A percentile compares a stretch with the other conserved stretches of the same genome.
Evolutionary conservation across 1,140 invertebrate species (phyloP).

Genomic region (Drosophila nikananu): DNA sequence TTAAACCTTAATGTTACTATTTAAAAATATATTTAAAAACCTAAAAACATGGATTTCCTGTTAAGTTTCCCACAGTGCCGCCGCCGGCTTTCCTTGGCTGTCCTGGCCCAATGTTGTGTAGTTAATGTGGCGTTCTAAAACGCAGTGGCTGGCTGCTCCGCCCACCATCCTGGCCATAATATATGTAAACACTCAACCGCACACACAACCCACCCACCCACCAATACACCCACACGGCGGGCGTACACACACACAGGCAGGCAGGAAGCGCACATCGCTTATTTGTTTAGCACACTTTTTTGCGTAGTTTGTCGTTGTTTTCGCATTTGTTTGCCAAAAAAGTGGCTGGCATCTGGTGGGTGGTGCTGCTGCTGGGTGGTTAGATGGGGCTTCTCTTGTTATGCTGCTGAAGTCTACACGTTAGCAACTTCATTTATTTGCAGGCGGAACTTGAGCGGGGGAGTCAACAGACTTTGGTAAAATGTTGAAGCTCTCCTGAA

Average conservation of each 20-base stretch:
- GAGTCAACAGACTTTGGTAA: slow-evolving; percentile 50
- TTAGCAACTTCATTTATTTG: slow-evolving; percentile 57
- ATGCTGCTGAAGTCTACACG: slow-evolving; percentile 29
- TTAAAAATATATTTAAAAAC: background rate
- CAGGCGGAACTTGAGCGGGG: background rate
- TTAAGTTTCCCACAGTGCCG: background rate
- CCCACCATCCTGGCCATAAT: slow-evolving; percentile 51
- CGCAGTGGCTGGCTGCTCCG: slow-evolving; percentile 56
- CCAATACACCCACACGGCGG: slow-evolving; percentile 1
- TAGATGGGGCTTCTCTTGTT: background rate
- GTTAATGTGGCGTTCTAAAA: slow-evolving; percentile 80
- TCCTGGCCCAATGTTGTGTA: slow-evolving; percentile 63
- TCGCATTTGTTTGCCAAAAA: slow-evolving; percentile 64
- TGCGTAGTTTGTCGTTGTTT: slow-evolving; percentile 77
- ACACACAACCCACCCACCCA: slow-evolving; percentile 29
- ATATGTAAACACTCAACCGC: slow-evolving; percentile 78
- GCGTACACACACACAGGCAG: slow-evolving; percentile 11
- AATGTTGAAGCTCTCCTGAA: slow-evolving; percentile 33
- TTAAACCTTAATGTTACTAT: background rate
- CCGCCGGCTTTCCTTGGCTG: background rate
- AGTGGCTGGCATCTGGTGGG: slow-evolving; percentile 15
- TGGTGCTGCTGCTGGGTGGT: background rate
- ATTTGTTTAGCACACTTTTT: slow-evolving; percentile 78
- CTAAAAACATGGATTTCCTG: background rate
- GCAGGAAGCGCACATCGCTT: slow-evolving; percentile 56